These are phyloP conservation scores for Cactoblastis cactorum DNA, from an alignment of 2,888 invertebrate species.

Conservation along the genomic window DNA sequence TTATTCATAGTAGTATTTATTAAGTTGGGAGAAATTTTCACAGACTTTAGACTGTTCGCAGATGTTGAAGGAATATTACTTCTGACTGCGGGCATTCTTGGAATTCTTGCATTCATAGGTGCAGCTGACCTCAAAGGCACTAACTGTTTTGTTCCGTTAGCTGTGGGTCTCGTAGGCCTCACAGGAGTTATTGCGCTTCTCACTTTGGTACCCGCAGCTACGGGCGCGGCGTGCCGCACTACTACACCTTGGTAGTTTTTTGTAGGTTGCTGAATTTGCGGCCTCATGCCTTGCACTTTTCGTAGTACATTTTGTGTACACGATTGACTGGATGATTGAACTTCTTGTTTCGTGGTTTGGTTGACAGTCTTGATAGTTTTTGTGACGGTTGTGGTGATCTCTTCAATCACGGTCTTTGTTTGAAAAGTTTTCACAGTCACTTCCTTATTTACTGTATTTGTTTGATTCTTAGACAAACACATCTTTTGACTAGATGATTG, in stretches of 20 bases:
- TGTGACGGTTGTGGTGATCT: conserved; percentile 71
- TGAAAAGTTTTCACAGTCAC: conserved; percentile 66
- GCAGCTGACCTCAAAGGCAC: conserved; percentile 29
- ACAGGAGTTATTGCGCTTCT: conserved; percentile 30
- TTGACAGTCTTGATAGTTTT: conserved; percentile 71
- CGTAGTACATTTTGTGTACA: conserved; percentile 33
- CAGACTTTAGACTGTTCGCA: conserved; percentile 35
- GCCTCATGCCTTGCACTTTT: conserved; percentile 39
- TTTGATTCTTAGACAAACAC: conserved; percentile 45
- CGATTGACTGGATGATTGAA: conserved; percentile 41
- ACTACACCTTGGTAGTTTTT: conserved; percentile 47
- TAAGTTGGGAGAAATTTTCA: conserved; percentile 51
- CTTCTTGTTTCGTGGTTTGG: conserved; percentile 58
- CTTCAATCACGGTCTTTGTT: conserved; percentile 67
- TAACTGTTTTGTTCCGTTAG: conserved; percentile 24
- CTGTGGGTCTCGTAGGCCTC: conserved; percentile 28
- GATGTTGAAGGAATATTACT: conserved; percentile 34
- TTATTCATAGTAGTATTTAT: conserved; percentile 33
- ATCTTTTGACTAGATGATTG: conserved; percentile 41
- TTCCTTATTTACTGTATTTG: conserved; percentile 58
- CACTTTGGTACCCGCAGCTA: conserved; percentile 36
- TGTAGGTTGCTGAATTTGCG: conserved; percentile 27
- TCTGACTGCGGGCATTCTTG: conserved; percentile 38
- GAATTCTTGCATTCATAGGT: conserved; percentile 32
- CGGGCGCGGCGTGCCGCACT: conserved; percentile 45